Evolutionary conservation across 2,113 vertebrate genomes (phyloP), one percentile per base, ranked within the genome.

Genomic region (Mustela nigripes): DNA sequence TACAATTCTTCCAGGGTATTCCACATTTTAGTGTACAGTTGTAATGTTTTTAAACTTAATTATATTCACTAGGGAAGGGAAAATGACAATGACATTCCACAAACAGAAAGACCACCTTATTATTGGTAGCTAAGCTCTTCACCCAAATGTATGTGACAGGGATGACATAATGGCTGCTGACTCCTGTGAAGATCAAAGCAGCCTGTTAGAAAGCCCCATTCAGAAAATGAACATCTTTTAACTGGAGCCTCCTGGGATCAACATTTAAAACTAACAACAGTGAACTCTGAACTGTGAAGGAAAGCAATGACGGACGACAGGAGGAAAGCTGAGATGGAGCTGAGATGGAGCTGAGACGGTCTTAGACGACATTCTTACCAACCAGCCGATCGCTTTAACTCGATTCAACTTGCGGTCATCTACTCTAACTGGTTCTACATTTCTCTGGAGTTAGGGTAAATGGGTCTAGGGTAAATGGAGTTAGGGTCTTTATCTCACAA

Each of bases 181-280:
- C 86, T 98, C 31, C 65, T 62, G 71, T 18, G 79, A 81, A 84
- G 94, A 98, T 98, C 97, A 98, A 96, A 98, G 96, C 76, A 79
- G 82, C 95, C 92, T 95, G 53, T 94, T 96, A 97, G 79, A 80
- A 96, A 94, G 85, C 67, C 67, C 53, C 92, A 91, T 84, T 90
- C 97, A 97, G 97, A 97, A 98, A 97, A 97, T 36, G 89, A 98
- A 39, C 97, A 92, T 97, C 94, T 97, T 93, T 95, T 95, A 98
- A 96, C 53, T 1, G 4, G 28, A 95, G 92, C 92, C 71, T 98
- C 73, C 83, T 96, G 89, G 78, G 92, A 97, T 93, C 80, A 2
- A 56, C 89, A 82, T 98, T 98, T 96, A 96, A 97, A 97, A 96
- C 63, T 79, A 93, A 88, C 71, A 83, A 81, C 48, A 94, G 96